Evolutionary conservation across 2,888 invertebrate genomes (phyloP), one percentile per base, ranked within the genome.

Genomic region (Rhagonycha lutea): DNA sequence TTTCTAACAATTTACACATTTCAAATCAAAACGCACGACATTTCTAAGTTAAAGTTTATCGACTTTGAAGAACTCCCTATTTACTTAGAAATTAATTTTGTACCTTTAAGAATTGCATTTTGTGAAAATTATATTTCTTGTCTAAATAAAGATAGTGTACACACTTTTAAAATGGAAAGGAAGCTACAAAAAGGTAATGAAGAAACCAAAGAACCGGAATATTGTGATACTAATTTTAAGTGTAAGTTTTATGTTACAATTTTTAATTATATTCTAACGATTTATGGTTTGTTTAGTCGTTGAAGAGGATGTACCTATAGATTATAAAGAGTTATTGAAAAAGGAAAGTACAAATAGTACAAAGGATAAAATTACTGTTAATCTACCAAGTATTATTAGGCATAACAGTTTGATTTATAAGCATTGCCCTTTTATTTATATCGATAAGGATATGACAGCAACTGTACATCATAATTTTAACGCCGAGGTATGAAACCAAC

Each of bases 51-150:
- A 79, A 90, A 90, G 77, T 94, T 93, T 82, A 89, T 93, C 68
- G 94, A 94, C 83, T 94, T 94, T 83, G 91, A 93, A 80, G 92
- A 92, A 69, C 87, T 91, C 77, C 91, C 92, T 32, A 90, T 94
- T 83, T 90, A 91, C 65, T 87, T 95, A 2, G 91, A 92, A 80
- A 87, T 94, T 69, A 90, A 91, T 74, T 94, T 94, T 84, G 83
- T 88, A 14, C 92, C 93, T 4, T 85, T 88, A 2, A 89, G 90
- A 73, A 87, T 94, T 68, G 89, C 89, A 47, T 87, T 94, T 67
- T 90, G 91, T 32, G 94, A 94, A 84, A 93, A 94, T 86, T 92
- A 92, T 76, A 88, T 94, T 23, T 91, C 92, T 0, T 91, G 92
- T 75, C 89, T 92, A 85, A 92, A 92, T 80, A 87, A 89, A 70